Conservation (phyloP, 2,113 vertebrate genomes). For the Recurvirostra avosetta region DNA sequence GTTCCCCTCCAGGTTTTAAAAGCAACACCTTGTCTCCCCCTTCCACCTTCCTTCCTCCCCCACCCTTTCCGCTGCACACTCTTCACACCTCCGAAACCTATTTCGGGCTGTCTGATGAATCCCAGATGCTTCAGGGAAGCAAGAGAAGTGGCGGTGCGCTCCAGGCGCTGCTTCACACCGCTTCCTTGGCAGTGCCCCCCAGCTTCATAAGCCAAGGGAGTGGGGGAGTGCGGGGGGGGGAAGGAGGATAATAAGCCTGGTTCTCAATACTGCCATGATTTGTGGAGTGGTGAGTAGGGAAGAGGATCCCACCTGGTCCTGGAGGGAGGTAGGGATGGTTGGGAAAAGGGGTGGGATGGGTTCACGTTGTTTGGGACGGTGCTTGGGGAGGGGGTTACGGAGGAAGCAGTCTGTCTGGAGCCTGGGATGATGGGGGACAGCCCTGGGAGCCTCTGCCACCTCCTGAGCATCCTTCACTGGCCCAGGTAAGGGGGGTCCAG, state of each 20-base stretch:
- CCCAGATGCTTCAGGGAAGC: conserved; percentile 66
- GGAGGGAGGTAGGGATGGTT: not conserved
- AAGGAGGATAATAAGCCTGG: conserved; percentile 20
- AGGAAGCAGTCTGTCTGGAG: not conserved
- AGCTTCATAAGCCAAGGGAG: conserved; percentile 40
- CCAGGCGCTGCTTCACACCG: conserved; percentile 37
- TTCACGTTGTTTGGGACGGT: rapidly evolving
- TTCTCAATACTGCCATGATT: not conserved
- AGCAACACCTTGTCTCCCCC: conserved; percentile 34
- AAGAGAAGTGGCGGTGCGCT: conserved; percentile 39
- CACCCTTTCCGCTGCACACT: not conserved
- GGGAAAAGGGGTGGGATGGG: not conserved
- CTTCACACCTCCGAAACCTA: conserved; percentile 69
- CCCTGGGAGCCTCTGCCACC: not conserved
- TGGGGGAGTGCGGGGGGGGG: not conserved
- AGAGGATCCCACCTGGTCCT: not conserved
- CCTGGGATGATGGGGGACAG: not conserved
- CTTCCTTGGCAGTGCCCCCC: conserved; percentile 64
- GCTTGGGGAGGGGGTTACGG: not conserved
- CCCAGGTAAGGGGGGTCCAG: not conserved
- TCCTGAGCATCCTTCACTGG: not conserved
- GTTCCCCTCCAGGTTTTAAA: conserved; percentile 6
- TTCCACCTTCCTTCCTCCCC: conserved; percentile 36
- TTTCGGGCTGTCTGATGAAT: conserved; percentile 69
- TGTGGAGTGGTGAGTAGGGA: not conserved